Percentiles rank a stretch among this genome's conserved stretches.
Conservation (phyloP, 2,113 vertebrate species). For the Percopsis transmontana region DNA sequence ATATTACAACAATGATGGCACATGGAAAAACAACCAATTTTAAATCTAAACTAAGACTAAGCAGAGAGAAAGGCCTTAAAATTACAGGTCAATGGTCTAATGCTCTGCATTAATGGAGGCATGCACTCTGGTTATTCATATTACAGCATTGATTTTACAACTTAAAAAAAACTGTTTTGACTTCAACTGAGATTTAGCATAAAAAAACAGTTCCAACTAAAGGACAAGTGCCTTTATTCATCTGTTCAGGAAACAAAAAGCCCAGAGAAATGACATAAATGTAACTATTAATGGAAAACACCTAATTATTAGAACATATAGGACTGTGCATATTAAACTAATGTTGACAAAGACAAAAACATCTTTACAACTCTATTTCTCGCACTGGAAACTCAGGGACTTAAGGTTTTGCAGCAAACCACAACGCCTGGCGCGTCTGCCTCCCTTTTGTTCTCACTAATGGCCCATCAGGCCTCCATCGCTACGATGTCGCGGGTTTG, state of each 20-base stretch:
- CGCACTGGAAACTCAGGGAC: too few relatives aligned
- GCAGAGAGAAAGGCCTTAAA: slow-evolving; percentile 4
- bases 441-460: too few relatives aligned
- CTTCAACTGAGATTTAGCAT: slow-evolving; percentile 39
- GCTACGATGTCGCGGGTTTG: too few relatives aligned
- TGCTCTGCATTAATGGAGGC: slow-evolving; percentile 11
- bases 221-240: slow-evolving; percentile 35
- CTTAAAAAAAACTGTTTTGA: slow-evolving; percentile 20
- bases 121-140: slow-evolving; percentile 7
- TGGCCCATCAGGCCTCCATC: too few relatives aligned
- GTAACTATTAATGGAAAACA: slow-evolving; percentile 36
- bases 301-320: slow-evolving; percentile 36
- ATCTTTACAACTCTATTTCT: too few relatives aligned
- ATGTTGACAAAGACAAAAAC: slow-evolving; percentile 39
- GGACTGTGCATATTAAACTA: slow-evolving; percentile 24
- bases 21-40: neutral
- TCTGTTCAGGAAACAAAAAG: slow-evolving; percentile 26
- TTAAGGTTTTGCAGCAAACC: too few relatives aligned
- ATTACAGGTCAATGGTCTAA: slow-evolving; percentile 54
- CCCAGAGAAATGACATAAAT: slow-evolving; percentile 12
- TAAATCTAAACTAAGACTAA: slow-evolving; percentile 3
- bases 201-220: slow-evolving; percentile 22
- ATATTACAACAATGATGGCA: slow-evolving; percentile 1
- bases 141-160: slow-evolving; percentile 36
- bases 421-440: too few relatives aligned